Conservation (phyloP, 2,797 vertebrate genomes). For the Smutsia gigantea region DNA sequence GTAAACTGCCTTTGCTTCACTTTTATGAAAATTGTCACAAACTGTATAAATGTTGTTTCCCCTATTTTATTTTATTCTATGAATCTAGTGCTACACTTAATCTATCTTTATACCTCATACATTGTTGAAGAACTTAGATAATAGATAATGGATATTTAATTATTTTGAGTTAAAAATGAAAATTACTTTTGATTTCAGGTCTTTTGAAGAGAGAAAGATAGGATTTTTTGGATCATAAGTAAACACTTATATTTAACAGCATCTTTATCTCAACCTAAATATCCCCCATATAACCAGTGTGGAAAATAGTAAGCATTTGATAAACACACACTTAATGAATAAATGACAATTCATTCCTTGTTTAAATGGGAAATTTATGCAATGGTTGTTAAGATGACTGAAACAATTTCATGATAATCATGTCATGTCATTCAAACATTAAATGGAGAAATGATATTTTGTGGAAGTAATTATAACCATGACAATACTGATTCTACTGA, state of each 20-base stretch:
- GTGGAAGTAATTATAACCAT: conserved; percentile 12
- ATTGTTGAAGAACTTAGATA: neutral
- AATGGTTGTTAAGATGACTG: neutral
- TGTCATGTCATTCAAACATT: conserved; percentile 3
- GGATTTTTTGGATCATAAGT: neutral
- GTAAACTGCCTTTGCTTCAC: neutral
- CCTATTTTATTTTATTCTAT: neutral
- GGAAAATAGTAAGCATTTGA: neutral
- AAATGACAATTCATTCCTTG: neutral
- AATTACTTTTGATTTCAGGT: neutral
- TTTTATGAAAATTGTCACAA: neutral
- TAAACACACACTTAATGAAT: neutral
- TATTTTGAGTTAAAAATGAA: conserved; percentile 3
- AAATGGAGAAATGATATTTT: neutral
- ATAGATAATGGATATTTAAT: neutral
- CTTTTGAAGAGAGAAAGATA: neutral
- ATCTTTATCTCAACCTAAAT: neutral
- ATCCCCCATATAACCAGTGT: too few relatives aligned
- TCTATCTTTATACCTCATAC: neutral
- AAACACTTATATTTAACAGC: neutral
- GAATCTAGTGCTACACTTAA: neutral
- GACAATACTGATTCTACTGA: neutral
- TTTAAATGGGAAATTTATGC: conserved; percentile 29
- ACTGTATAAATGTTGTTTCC: neutral
- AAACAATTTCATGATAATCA: conserved; percentile 48